These are phyloP conservation scores for Tetragonula carbonaria DNA, from an alignment of 2,888 invertebrate species.

Conservation along the genomic window DNA sequence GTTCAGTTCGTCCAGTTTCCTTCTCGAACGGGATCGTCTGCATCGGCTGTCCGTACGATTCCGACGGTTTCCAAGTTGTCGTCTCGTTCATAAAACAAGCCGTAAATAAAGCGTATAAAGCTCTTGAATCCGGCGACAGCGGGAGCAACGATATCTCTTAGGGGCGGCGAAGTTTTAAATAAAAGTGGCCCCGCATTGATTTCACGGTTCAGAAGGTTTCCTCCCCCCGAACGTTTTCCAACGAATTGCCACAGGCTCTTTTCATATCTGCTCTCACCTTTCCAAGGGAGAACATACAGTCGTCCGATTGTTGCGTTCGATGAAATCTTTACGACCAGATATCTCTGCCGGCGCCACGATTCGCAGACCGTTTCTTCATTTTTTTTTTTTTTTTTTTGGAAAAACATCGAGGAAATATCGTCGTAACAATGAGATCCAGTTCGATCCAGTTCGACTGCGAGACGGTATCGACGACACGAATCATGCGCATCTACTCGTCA, in stretches of 20 bases:
- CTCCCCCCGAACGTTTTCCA: not conserved
- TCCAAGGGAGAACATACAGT: not conserved
- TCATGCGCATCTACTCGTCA: no score
- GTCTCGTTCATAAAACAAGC: not conserved
- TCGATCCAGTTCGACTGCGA: no score
- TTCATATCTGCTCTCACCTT: not conserved
- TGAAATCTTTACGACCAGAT: not conserved
- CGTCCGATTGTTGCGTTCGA: not conserved
- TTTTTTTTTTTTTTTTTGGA: not conserved
- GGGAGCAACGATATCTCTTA: not conserved
- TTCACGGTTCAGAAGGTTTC: slow-evolving; percentile 1
- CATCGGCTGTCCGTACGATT: not conserved
- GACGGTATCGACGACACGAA: no score
- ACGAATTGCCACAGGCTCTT: not conserved
- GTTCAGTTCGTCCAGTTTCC: slow-evolving; percentile 22
- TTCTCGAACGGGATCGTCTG: not conserved
- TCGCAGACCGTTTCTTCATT: not conserved
- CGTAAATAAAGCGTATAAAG: slow-evolving; percentile 6
- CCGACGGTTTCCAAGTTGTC: not conserved
- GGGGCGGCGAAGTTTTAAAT: slow-evolving; percentile 21
- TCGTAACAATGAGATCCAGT: no score
- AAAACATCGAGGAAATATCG: not conserved
- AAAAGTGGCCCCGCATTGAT: not conserved
- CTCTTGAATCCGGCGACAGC: not conserved
- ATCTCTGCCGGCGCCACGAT: not conserved